These are phyloP conservation scores for Zaprionus lineosus DNA, from an alignment of 2,888 invertebrate species.

Conservation along the genomic window DNA sequence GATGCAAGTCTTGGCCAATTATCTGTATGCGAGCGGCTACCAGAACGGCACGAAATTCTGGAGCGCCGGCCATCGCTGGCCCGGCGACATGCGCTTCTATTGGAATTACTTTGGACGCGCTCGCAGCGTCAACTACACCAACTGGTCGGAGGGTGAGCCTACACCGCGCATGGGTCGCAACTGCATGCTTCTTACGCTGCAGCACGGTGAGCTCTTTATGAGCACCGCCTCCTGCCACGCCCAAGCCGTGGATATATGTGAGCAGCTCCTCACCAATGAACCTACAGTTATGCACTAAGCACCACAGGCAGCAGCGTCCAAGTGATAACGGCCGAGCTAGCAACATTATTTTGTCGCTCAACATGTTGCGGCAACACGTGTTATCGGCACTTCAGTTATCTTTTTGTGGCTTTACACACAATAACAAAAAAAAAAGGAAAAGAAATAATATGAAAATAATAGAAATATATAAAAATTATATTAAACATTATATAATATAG, in stretches of 20 bases:
- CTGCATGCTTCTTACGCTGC: slow-evolving; percentile 57
- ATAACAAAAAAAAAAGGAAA: too few species aligned
- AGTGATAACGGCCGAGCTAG: too few species aligned
- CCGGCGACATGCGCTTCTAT: slow-evolving; percentile 57
- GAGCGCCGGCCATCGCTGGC: slow-evolving; percentile 73
- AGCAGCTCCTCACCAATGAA: slow-evolving; percentile 52
- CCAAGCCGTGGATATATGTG: slow-evolving; percentile 59
- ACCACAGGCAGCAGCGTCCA: neutral
- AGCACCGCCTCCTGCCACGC: slow-evolving; percentile 57
- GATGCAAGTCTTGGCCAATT: slow-evolving; percentile 60
- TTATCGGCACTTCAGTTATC: too few species aligned
- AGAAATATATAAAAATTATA: too few species aligned
- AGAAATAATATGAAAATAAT: too few species aligned
- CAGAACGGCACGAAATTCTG: slow-evolving; percentile 60
- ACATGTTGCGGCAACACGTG: too few species aligned
- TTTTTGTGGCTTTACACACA: too few species aligned
- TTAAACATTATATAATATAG: too few species aligned
- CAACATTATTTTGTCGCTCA: too few species aligned
- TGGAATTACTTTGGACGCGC: slow-evolving; percentile 71
- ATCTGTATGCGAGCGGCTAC: slow-evolving; percentile 52
- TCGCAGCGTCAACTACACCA: slow-evolving; percentile 57
- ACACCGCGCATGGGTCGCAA: slow-evolving; percentile 55
- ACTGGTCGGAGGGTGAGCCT: slow-evolving; percentile 57
- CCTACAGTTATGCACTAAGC: slow-evolving; percentile 58
- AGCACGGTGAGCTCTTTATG: slow-evolving; percentile 50